phyloP scores from a whole-genome alignment of 2,113 vertebrate species.

The Seriola rivoliana region DNA sequence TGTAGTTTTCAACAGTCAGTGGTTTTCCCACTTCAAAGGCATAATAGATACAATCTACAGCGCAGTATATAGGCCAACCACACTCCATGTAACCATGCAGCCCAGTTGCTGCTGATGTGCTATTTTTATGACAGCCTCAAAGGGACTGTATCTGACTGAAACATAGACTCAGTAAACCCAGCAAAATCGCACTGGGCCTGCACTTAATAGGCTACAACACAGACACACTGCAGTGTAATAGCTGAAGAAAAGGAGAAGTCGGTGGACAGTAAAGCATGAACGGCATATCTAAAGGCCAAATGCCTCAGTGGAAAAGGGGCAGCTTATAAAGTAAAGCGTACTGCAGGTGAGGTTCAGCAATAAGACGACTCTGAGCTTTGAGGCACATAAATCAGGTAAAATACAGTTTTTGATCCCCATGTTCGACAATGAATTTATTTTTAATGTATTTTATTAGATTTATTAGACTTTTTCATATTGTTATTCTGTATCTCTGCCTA shows the following conservation, averaged over 20 bases:
- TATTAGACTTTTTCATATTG: too few relatives aligned
- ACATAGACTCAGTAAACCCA: conserved; percentile 46
- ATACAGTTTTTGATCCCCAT: conserved; percentile 9
- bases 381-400: neutral
- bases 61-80: conserved; percentile 77
- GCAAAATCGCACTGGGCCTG: conserved; percentile 6
- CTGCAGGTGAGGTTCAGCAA: neutral
- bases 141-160: conserved; percentile 62
- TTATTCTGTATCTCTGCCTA: too few relatives aligned
- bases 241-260: neutral
- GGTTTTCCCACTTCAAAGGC: conserved; percentile 61
- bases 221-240: conserved; percentile 21
- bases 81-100: conserved; percentile 64
- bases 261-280: conserved; percentile 35
- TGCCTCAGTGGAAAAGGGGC: conserved; percentile 41
- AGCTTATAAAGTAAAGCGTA: conserved; percentile 22
- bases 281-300: conserved; percentile 42
- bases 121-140: conserved; percentile 80
- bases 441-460: neutral
- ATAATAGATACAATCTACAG: conserved; percentile 54
- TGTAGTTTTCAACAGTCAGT: conserved; percentile 22
- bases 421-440: neutral
- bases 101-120: conserved; percentile 52
- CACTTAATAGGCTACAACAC: conserved; percentile 29
- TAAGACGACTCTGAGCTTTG: neutral